Base-by-base conservation (phyloP, 2,888 invertebrate species). In the Drosophila stalkeri region DNA sequence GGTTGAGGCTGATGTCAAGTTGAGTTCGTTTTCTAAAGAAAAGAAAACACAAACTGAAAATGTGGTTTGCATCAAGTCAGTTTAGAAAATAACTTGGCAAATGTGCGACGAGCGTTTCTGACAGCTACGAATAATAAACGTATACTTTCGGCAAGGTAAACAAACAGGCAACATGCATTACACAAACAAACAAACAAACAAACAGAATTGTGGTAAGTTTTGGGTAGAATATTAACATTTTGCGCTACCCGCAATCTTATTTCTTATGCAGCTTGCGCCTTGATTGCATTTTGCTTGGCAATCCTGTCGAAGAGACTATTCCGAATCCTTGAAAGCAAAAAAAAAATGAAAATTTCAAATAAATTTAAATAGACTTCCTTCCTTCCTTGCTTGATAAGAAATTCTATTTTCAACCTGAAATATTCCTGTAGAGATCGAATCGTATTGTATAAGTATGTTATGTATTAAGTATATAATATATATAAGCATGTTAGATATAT, bases 1-100 rank as follows among this genome's bases (percentile, higher is more conserved):
- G 75, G 63, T 68, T 70, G 41, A 63, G 68, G 52, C 80, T 72
- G 77, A 61, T 87, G 67, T 60, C 75, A 77, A 68, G 68, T 66
- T 75, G 80, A 75, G 77, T 77, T 86, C 65, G 27, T 33, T 52
- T 14, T 64, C 46, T 55, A 51, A 73, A 59, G 66, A 55, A 33
- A 43, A 43, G 20, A 31, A 73, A 73, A 68, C 52, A 31, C 31
- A 52, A 44, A 44, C 47, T 33, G 44, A 57, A 73, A 61, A 64
- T 56, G 55, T 11, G 49, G 61, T 11, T 69, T 39, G 46, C 64
- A 64, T 57, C 64, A 64, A 47, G 47, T 57, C 46, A 31, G 52
- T 3, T 54, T 33, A 54, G 62, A 39, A 56, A 37, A 46, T 35
- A 63, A 46, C 46, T 52, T 18, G 55, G 18, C 39, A 57, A 56